A percentile compares a stretch with the other conserved stretches of the same genome.
Evolutionary conservation across 2,888 invertebrate species (phyloP).

Genomic region (Litoditis marina): DNA sequence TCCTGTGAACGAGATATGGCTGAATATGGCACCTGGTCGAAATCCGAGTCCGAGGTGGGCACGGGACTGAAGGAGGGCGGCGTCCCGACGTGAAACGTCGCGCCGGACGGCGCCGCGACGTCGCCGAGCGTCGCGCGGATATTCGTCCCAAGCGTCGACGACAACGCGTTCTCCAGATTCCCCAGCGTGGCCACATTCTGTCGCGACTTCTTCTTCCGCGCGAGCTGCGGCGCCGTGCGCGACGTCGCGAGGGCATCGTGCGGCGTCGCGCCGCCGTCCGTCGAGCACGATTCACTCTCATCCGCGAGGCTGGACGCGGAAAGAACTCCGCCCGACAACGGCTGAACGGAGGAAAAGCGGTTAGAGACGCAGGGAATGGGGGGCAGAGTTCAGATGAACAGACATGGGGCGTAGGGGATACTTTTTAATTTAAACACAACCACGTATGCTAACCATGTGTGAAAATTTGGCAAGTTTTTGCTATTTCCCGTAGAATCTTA

Average conservation of each 20-base stretch:
- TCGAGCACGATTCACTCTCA: constrained; percentile 6
- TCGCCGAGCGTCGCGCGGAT: constrained; percentile 14
- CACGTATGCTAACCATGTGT: no score
- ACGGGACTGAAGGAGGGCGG: constrained; percentile 35
- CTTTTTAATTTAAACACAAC: no score
- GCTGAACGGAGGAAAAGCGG: constrained; percentile 1
- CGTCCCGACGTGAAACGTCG: constrained; percentile 37
- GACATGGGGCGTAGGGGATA: no score
- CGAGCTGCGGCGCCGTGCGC: constrained; percentile 16
- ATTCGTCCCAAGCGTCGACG: constrained; percentile 41
- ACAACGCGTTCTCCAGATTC: constrained; percentile 41
- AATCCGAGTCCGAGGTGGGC: constrained; percentile 37
- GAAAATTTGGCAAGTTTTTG: no score
- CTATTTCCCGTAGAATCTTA: no score
- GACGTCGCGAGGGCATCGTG: constrained; percentile 23
- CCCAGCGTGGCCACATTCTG: constrained; percentile 36
- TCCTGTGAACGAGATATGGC: no score
- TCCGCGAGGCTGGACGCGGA: constrained; percentile 14
- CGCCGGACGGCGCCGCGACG: neutral
- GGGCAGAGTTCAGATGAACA: no score
- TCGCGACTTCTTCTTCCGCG: constrained; percentile 20
- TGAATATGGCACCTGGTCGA: constrained; percentile 19
- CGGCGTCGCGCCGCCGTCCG: constrained; percentile 12
- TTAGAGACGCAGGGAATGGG: no score
- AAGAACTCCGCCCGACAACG: constrained; percentile 2